Percentiles rank a stretch among this genome's conserved stretches.
Conservation (phyloP, 2,888 invertebrate species). For the Habroteleia sp. region DNA sequence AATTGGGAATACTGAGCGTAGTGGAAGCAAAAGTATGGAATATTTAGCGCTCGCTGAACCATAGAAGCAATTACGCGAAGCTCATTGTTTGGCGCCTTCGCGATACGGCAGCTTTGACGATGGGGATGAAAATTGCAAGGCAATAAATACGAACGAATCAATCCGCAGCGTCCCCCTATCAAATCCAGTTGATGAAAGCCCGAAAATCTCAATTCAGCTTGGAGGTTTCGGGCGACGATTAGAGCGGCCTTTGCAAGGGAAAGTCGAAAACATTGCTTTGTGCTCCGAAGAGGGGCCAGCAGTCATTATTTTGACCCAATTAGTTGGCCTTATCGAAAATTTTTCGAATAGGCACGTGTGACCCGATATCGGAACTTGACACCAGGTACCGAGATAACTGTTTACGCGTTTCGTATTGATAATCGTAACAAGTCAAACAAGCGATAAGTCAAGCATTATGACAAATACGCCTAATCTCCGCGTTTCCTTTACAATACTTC, state of each 20-base stretch:
- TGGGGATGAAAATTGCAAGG: conserved; percentile 75
- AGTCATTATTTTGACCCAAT: conserved; percentile 22
- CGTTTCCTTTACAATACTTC: conserved; percentile 28
- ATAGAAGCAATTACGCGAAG: conserved; percentile 81
- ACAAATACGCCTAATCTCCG: conserved; percentile 45
- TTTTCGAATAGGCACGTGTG: conserved; percentile 28
- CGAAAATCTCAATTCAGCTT: conserved; percentile 71
- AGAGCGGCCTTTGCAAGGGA: not conserved
- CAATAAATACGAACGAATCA: conserved; percentile 78
- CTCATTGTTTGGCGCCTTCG: conserved; percentile 79
- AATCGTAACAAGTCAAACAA: conserved; percentile 50
- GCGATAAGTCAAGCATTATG: conserved; percentile 33
- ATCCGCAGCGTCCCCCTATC: conserved; percentile 63
- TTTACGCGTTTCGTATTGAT: conserved; percentile 34
- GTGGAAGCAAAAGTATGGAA: conserved; percentile 79
- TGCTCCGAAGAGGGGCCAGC: not conserved
- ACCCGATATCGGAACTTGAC: conserved; percentile 14
- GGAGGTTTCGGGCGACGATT: not conserved
- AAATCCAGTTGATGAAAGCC: conserved; percentile 61
- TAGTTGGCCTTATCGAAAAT: conserved; percentile 15
- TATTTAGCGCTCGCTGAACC: conserved; percentile 81
- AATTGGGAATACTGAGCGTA: conserved; percentile 71
- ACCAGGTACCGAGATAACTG: conserved; percentile 13
- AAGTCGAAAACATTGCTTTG: not conserved
- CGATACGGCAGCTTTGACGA: conserved; percentile 72